Evolutionary conservation across 2,888 invertebrate species (phyloP).

Genomic region (Agonopterix heracliana): DNA sequence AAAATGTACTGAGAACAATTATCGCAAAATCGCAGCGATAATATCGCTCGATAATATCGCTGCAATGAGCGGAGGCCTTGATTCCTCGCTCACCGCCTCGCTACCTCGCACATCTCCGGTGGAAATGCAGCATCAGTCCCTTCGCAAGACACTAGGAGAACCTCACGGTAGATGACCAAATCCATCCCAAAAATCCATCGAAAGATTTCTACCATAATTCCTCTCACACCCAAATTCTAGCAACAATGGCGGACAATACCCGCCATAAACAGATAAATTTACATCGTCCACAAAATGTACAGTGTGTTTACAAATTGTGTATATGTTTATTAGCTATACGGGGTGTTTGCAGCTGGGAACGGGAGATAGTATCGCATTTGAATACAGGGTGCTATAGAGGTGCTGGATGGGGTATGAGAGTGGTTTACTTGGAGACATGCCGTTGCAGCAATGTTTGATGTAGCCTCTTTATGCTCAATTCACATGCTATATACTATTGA

Average conservation of each 20-base stretch:
- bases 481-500: not conserved
- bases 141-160: no score
- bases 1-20: no score
- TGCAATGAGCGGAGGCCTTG: no score
- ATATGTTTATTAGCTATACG: conserved; percentile 15
- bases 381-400: conserved; percentile 6
- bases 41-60: no score
- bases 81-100: no score
- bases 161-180: no score
- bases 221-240: not conserved
- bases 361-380: conserved; percentile 17
- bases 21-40: no score
- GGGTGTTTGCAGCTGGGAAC: conserved; percentile 9
- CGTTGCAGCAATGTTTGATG: not conserved
- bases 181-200: no score
- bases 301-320: conserved; percentile 10
- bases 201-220: no score
- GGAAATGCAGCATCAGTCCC: no score
- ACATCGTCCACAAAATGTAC: not conserved
- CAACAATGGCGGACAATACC: not conserved
- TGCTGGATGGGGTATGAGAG: conserved; percentile 4
- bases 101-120: no score
- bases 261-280: conserved; percentile 5
- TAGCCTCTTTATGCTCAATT: not conserved
- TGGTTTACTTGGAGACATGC: no score